These are phyloP conservation scores for Vanessa cardui DNA, from an alignment of 2,888 invertebrate species.

Conservation along the genomic window DNA sequence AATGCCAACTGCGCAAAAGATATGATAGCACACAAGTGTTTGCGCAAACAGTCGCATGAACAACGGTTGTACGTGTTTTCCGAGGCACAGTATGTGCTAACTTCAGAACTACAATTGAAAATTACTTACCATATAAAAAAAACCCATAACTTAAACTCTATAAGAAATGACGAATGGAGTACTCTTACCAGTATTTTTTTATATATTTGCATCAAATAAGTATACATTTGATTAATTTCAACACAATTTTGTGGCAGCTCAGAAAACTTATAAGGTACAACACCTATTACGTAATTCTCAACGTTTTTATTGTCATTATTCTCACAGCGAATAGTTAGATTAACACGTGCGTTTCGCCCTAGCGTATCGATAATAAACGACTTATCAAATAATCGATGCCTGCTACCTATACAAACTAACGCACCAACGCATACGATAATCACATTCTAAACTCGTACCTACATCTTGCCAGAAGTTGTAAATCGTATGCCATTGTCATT, in stretches of 20 bases:
- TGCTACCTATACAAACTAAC: constrained; percentile 39
- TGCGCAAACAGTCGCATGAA: too few species aligned
- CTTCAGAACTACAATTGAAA: too few species aligned
- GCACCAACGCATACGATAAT: constrained; percentile 43
- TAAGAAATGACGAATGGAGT: too few species aligned
- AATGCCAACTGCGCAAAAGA: too few species aligned
- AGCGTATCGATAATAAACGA: constrained; percentile 59
- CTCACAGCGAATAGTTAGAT: constrained; percentile 26
- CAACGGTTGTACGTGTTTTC: too few species aligned
- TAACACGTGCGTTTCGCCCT: constrained; percentile 54
- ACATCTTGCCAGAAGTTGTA: constrained; percentile 11
- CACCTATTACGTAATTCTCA: neutral
- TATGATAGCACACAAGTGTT: too few species aligned
- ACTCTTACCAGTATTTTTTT: too few species aligned
- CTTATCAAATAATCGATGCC: constrained; percentile 77
- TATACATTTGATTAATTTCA: neutral
- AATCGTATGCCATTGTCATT: constrained; percentile 13
- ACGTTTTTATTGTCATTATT: constrained; percentile 19
- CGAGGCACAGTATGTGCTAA: too few species aligned
- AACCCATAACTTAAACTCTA: too few species aligned
- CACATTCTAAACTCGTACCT: constrained; percentile 33
- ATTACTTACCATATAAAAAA: too few species aligned
- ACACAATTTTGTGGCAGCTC: neutral
- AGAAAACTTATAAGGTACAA: neutral
- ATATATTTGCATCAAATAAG: too few species aligned